These are phyloP conservation scores for Agonum fuliginosum DNA, from an alignment of 2,888 invertebrate species.

Conservation along the genomic window DNA sequence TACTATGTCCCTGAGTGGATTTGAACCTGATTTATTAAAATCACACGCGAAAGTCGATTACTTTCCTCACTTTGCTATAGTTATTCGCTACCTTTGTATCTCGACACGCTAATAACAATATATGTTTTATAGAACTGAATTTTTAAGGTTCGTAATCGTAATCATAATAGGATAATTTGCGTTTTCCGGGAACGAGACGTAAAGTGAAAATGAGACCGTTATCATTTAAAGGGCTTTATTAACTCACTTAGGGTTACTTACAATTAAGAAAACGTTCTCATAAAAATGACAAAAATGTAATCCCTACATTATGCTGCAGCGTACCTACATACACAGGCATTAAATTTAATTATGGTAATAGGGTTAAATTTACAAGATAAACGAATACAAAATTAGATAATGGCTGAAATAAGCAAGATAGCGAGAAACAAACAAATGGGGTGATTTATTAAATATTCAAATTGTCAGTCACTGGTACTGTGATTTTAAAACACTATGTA, in stretches of 20 bases:
- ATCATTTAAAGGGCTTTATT: slow-evolving; percentile 19
- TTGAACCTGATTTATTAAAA: no score
- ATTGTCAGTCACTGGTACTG: not conserved
- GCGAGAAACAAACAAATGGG: not conserved
- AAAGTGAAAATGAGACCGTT: not conserved
- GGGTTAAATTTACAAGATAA: not conserved
- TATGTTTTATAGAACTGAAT: no score
- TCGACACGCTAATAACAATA: no score
- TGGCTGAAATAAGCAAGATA: not conserved
- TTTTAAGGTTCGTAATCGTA: no score
- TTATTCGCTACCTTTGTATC: no score
- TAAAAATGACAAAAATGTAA: slow-evolving; percentile 28
- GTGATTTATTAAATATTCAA: not conserved
- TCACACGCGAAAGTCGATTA: no score
- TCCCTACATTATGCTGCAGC: not conserved
- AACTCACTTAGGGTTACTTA: slow-evolving; percentile 9
- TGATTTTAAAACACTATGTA: not conserved
- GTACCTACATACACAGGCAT: not conserved
- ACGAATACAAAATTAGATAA: not conserved
- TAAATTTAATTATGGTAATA: slow-evolving; percentile 31
- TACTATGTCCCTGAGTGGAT: no score
- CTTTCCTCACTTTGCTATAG: no score
- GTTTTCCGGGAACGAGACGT: not conserved
- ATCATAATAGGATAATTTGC: slow-evolving; percentile 3
- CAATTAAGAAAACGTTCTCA: slow-evolving; percentile 4